Evolutionary conservation across 2,797 vertebrate species (phyloP).

Genomic region (Argya squamiceps): DNA sequence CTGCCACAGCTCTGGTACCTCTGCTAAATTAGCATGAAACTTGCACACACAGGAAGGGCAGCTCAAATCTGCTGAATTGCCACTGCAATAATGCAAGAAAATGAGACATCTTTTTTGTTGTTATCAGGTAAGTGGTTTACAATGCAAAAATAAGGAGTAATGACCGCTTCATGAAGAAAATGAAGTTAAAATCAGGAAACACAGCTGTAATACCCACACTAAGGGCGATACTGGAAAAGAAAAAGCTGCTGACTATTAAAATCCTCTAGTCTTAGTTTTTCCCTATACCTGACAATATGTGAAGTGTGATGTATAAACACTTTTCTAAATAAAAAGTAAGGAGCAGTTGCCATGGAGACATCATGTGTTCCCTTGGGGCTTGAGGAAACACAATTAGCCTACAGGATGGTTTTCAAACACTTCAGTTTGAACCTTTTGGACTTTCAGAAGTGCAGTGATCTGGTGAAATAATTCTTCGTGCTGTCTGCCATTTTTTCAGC

Average conservation of each 20-base stretch:
- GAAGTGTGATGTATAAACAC: constrained; percentile 17
- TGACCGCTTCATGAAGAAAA: neutral
- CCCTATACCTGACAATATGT: neutral
- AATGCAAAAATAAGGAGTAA: neutral
- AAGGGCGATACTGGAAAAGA: neutral
- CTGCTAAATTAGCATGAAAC: neutral
- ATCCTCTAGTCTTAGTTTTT: neutral
- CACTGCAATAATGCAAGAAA: neutral
- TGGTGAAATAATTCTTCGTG: neutral
- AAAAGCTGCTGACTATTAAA: neutral
- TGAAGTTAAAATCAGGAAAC: neutral
- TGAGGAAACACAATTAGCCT: constrained; percentile 49
- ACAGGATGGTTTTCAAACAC: constrained; percentile 38
- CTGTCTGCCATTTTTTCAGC: neutral
- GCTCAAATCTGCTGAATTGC: neutral
- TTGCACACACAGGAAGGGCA: neutral
- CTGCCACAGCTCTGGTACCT: neutral
- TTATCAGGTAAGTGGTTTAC: neutral
- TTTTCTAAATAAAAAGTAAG: constrained; percentile 46
- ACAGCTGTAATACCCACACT: neutral
- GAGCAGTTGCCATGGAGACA: constrained; percentile 48
- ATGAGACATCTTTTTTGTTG: neutral
- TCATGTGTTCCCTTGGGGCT: neutral
- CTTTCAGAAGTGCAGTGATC: neutral
- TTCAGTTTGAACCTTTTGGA: constrained; percentile 29